These are phyloP conservation scores for Conchocele bisecta DNA, from an alignment of 2,888 invertebrate species.

Conservation along the genomic window DNA sequence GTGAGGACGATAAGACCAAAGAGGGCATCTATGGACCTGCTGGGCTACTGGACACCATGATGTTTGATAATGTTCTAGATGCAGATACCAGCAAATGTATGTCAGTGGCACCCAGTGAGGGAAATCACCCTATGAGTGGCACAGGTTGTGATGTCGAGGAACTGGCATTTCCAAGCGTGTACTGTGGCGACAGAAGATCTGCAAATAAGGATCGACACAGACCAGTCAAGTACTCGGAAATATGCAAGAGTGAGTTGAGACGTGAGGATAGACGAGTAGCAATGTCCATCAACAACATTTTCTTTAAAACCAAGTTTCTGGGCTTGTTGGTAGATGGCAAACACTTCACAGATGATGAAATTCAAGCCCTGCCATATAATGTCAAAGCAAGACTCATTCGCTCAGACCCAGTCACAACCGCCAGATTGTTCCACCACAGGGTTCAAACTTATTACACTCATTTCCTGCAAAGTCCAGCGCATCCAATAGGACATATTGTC, in stretches of 20 bases:
- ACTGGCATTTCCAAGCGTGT: slow-evolving; percentile 27
- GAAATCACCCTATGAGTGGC: too few species aligned
- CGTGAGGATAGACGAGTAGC: slow-evolving; percentile 37
- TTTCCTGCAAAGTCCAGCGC: slow-evolving; percentile 13
- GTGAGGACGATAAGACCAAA: too few species aligned
- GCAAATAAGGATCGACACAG: not conserved
- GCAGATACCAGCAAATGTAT: too few species aligned
- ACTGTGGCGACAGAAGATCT: slow-evolving; percentile 18
- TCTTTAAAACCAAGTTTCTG: slow-evolving; percentile 36
- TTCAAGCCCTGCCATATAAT: slow-evolving; percentile 14
- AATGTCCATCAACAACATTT: slow-evolving; percentile 24
- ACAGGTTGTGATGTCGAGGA: too few species aligned
- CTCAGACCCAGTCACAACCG: slow-evolving; percentile 46
- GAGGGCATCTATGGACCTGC: too few species aligned
- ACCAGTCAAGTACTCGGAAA: slow-evolving; percentile 12
- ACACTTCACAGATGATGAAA: slow-evolving; percentile 25
- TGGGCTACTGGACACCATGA: too few species aligned
- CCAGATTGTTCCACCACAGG: slow-evolving; percentile 39
- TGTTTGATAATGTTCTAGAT: too few species aligned
- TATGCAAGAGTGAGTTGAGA: slow-evolving; percentile 9
- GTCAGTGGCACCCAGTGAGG: too few species aligned
- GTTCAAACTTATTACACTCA: slow-evolving; percentile 32
- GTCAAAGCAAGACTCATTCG: slow-evolving; percentile 21
- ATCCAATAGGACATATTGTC: slow-evolving; percentile 30
- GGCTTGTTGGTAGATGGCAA: slow-evolving; percentile 11